Evolutionary conservation across 2,888 invertebrate species (phyloP), one percentile per base, ranked within the genome.

Genomic region (Itoplectis maculator): DNA sequence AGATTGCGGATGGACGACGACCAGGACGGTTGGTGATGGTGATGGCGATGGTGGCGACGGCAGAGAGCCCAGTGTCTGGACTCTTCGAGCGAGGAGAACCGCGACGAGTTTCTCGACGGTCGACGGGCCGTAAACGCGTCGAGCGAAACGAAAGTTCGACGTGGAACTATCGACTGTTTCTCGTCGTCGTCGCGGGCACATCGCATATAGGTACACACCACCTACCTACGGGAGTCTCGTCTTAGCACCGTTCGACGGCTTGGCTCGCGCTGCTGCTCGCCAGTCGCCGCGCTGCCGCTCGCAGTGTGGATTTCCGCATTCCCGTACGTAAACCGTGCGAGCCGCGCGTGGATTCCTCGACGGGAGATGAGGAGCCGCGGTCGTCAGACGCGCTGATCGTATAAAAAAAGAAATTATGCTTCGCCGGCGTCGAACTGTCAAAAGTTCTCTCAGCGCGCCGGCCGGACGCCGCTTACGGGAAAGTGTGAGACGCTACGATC

Each of bases 121-220:
- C 61, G n/a, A 37, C 7, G n/a, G 18, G 56, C 56, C n/a, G n/a
- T 20, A 78, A 78, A 78, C 78, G 70, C 79, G 79, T 79, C 73
- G 79, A 79, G 79, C 79, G 79, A 79, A 73, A 79, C 79, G 79
- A 79, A 73, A 73, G 73, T 79, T 68, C 73, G 79, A 73, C 79
- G 72, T 73, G 72, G 47, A 72, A 59, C 79, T 59, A 79, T 79
- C 73, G 79, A 73, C 73, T 73, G 29, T 2, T 5, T 73, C 65
- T 77, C 77, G 77, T 70, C 77, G 51, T 69, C 77, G 74, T 51
- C n/a, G n/a, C n/a, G n/a, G 35, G 35, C 42, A 51, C 69, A 63
- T 70, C 69, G 40, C 29, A 15, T 18, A 40, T 29, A 68, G 56
- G 29, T 5, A 29, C 29, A 2, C 2, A 2, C 29, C 5, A 29